Evolutionary conservation across 2,888 invertebrate species (phyloP), one percentile per base, ranked within the genome.

Genomic region (Drosophila falleni): DNA sequence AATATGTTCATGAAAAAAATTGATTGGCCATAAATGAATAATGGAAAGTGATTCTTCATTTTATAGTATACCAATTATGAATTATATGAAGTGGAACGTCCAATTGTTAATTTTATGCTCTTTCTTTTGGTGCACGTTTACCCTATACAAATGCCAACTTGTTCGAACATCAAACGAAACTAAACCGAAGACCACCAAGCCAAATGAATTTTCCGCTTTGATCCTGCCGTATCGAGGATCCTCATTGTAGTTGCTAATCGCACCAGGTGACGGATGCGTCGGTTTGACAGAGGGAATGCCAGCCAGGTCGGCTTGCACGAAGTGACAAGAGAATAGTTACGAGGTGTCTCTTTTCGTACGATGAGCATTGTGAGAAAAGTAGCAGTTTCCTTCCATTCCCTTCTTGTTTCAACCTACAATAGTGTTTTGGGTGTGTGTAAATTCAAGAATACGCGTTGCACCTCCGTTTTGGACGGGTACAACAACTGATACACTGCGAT

Each of bases 201-300:
- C 81, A 84, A 90, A 91, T 90, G 87, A 78, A 90, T 91, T 91
- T 90, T 88, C 87, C 81, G 84, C 91, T 91, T 91, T 91, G 91
- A 91, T 91, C 88, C 86, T 86, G 90, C 91, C 91, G 91, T 92
- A 83, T 89, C 92, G 87, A 90, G 80, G 77, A 78, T 68, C 73
- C 65, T 67, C 69, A 78, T 90, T 90, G 90, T 91, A 76, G 68
- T 64, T 44, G 61, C 65, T 82, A 75, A 83, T 88, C 83, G 74
- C 81, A 87, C 90, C 91, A 91, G 91, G 91, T 91, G 91, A 90
- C 87, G 91, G 85, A 89, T 75, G 78, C 80, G 64, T 79, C 79
- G 71, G 84, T 89, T 81, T 80, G 80, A 82, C 86, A 85, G 86
- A 74, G 79, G 67, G 50, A 66, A 64, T 61, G 50, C 35, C 59